A percentile compares a stretch with the other conserved stretches of the same genome.
phyloP scores from a whole-genome alignment of 2,888 invertebrate species.

The Dorcus hopei region DNA sequence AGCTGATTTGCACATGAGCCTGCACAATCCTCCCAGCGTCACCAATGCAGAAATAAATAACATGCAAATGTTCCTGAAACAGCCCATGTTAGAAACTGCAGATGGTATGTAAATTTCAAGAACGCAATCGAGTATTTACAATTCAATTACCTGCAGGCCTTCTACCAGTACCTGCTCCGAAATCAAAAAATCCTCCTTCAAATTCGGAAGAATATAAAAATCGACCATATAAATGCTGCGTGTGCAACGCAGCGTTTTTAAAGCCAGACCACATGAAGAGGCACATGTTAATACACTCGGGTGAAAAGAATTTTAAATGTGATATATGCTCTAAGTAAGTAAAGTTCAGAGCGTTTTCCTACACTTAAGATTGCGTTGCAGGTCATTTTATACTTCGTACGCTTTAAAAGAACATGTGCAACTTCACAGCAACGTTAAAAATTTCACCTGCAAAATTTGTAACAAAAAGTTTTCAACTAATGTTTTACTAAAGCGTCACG shows the following conservation, averaged over 20 bases:
- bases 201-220: constrained; percentile 23
- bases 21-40: constrained; percentile 18
- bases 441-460: constrained; percentile 44
- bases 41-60: neutral
- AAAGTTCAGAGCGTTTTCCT: constrained; percentile 1
- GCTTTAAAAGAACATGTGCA: constrained; percentile 40
- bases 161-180: constrained; percentile 30
- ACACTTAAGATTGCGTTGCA: constrained; percentile 23
- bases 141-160: constrained; percentile 24
- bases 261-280: constrained; percentile 58
- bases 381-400: constrained; percentile 35
- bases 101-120: constrained; percentile 18
- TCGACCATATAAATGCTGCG: constrained; percentile 50
- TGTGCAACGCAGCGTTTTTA: constrained; percentile 51
- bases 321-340: constrained; percentile 42
- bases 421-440: constrained; percentile 42
- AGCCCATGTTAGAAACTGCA: constrained; percentile 29
- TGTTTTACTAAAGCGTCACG: constrained; percentile 44
- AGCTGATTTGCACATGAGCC: constrained; percentile 24
- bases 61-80: constrained; percentile 22
- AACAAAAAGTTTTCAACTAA: constrained; percentile 44
- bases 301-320: constrained; percentile 44
- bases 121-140: neutral
- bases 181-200: constrained; percentile 25
- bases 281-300: constrained; percentile 42